Evolutionary conservation across 2,888 invertebrate species (phyloP), one percentile per base, ranked within the genome.

Genomic region (Xanthorhoe spadicearia): DNA sequence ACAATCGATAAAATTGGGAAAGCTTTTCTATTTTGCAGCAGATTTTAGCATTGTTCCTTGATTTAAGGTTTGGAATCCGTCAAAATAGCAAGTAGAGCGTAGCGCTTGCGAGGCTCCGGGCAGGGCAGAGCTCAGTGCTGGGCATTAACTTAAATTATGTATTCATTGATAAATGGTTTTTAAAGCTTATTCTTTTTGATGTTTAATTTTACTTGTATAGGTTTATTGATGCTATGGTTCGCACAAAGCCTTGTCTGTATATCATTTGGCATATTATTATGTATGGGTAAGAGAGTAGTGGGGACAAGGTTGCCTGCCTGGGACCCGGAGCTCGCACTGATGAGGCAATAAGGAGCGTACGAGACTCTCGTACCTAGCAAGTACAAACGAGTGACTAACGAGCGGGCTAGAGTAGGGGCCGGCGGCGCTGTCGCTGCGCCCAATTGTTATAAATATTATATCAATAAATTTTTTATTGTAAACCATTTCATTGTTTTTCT

Each of bases 401-500:
- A 77, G 73, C 77, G 74, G 69, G 67, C 7, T 77, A 74, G 75
- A 71, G 77, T 48, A 69, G 69, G 73, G 63, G 67, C 64, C 60
- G 75, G 54, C 43, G 57, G 74, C 74, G 73, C 73, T 60, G 68
- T 71, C 81, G 60, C 77, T 74, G 77, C 74, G 82, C 86, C 84
- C 80, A 83, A 87, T 90, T 92, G 92, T 92, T 92, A 90, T 87
- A 86, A 87, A 88, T 86, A 90, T 89, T 89, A 91, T 91, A 92
- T 92, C 90, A 92, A 91, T 92, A 92, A 86, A 89, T 90, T 90
- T 92, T 92, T 89, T 91, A 90, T 88, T 86, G 83, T 89, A 90
- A 88, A 85, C 73, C 77, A 76, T 72, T 59, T 61, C 49, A 38
- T 32, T 66, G 70, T 68, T 68, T 77, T 76, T 74, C 69, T 65